Base-by-base conservation (phyloP, 2,113 vertebrate species). In the Ammodytes dubius region DNA sequence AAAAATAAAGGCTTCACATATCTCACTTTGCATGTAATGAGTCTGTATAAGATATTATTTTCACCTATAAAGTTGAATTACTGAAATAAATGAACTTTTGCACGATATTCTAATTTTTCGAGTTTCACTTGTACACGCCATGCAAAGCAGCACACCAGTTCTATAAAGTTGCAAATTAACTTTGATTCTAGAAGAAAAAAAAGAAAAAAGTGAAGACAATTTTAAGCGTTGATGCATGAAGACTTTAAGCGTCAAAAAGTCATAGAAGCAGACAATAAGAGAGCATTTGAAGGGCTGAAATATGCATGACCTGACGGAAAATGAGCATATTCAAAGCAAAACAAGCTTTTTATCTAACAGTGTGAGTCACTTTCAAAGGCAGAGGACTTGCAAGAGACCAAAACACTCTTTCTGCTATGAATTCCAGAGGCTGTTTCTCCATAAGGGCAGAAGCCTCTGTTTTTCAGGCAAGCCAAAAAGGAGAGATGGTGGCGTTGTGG, bases 221-320 rank as follows among this genome's bases (percentile, higher is more conserved):
- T 39, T 61, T 50, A 71, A 70, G 67, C n/a, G n/a, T n/a, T n/a
- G n/a, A n/a, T 70, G 79, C 80, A 64, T 68, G 73, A 87, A 73
- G 83, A 69, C 84, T 88, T 89, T 92, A 76, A 86, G 88, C 15
- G 6, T 57, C 65, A 70, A 77, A 87, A 79, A 61, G 56, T 71
- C 77, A 81, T 53, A 82, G 87, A 88, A 71, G 77, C 43, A 85
- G 77, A 87, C 81, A 84, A 87, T 74, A 86, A 84, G 80, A 89
- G 82, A 88, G 15, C 39, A 72, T 89, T 90, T 89, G 69, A 74
- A 56, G 82, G 60, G 17, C 81, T 93, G 83, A 93, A 92, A 94
- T 94, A 92, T 92, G 85, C 69, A 92, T 89, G 87, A 90, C 75
- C 72, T 85, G 88, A 88, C 92, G 86, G 90, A 91, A 92, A 91